These are phyloP conservation scores for Phyllotreta cruciferae DNA, from an alignment of 2,888 invertebrate genomes.

Conservation along the genomic window DNA sequence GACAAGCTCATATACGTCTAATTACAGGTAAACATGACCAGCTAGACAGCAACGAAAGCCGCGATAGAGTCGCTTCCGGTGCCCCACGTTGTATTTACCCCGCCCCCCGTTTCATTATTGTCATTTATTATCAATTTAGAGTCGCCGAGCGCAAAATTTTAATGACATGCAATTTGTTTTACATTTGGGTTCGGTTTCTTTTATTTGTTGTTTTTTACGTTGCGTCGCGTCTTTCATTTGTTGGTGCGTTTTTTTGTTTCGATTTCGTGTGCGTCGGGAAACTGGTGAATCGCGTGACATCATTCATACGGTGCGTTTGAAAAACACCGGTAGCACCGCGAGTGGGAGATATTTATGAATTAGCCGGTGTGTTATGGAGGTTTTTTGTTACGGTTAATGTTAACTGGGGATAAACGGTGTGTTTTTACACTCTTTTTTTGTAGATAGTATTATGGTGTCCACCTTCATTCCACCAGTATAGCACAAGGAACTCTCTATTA, in stretches of 20 bases:
- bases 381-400: slow-evolving; percentile 15
- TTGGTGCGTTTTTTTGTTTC: no score
- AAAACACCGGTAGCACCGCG: no score
- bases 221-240: no score
- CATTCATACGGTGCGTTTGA: slow-evolving; percentile 35
- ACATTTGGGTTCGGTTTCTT: slow-evolving; percentile 50
- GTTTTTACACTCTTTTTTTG: slow-evolving; percentile 1
- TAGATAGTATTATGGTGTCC: slow-evolving; percentile 4
- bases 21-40: slow-evolving; percentile 47
- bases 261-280: slow-evolving; percentile 5
- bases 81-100: slow-evolving; percentile 54
- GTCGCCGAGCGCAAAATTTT: slow-evolving; percentile 59
- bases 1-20: slow-evolving; percentile 44
- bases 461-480: no score
- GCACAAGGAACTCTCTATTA: no score
- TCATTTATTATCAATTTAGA: slow-evolving; percentile 61
- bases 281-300: slow-evolving; percentile 49
- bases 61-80: slow-evolving; percentile 55
- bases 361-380: slow-evolving; percentile 43
- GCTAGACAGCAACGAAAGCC: slow-evolving; percentile 47
- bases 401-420: slow-evolving; percentile 11
- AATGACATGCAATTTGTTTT: slow-evolving; percentile 60
- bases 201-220: slow-evolving; percentile 30
- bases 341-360: slow-evolving; percentile 50
- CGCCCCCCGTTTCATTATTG: slow-evolving; percentile 60